These are phyloP conservation scores for Tyto alba DNA, from an alignment of 2,113 vertebrate genomes.

Conservation along the genomic window DNA sequence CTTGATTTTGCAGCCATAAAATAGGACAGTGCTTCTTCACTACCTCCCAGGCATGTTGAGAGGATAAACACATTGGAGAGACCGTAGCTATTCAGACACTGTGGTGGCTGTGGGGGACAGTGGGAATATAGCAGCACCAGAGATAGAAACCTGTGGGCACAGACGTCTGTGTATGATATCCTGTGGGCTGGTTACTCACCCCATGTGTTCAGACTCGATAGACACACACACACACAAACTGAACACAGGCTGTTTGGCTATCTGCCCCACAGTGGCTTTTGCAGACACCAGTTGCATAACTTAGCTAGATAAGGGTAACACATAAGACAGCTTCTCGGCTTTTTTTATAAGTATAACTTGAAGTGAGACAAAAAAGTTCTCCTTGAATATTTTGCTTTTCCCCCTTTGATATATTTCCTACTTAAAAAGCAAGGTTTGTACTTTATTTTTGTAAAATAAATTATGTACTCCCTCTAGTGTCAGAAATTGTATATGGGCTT, in stretches of 20 bases:
- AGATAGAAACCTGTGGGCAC: conserved; percentile 55
- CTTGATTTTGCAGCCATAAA: neutral
- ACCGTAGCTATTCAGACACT: neutral
- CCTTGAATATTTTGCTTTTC: conserved; percentile 7
- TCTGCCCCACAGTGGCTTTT: neutral
- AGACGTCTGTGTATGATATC: neutral
- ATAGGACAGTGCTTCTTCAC: neutral
- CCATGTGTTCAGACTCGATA: conserved; percentile 19
- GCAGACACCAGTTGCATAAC: neutral
- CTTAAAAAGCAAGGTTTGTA: neutral
- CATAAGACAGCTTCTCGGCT: neutral
- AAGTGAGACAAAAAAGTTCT: neutral
- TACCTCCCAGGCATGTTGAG: neutral
- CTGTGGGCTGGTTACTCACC: conserved; percentile 10
- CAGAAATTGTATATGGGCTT: conserved; percentile 57
- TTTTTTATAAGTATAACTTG: neutral
- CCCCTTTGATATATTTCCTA: conserved; percentile 14
- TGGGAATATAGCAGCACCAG: conserved; percentile 5
- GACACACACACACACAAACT: neutral
- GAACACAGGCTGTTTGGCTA: conserved; percentile 5
- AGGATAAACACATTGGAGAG: neutral
- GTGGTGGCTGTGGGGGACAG: neutral
- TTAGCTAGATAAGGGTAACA: neutral
- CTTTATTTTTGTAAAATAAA: conserved; percentile 54
- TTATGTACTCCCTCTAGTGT: conserved; percentile 79